Conservation (phyloP, 1,140 invertebrate genomes). For the Nebria ingens region DNA sequence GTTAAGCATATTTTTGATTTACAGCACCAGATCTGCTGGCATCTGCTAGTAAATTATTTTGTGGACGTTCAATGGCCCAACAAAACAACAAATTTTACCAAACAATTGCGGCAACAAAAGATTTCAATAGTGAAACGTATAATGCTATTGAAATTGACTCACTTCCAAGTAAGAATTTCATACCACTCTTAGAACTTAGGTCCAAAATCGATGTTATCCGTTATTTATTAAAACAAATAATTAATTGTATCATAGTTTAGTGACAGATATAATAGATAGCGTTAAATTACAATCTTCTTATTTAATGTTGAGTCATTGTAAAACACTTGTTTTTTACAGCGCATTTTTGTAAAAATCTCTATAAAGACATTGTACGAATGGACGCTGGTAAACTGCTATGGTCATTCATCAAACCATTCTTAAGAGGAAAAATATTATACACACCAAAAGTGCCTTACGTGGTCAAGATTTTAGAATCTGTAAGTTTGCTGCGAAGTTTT, state of each 20-base stretch:
- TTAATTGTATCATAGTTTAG: too few species aligned
- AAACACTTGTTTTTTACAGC: slow-evolving; percentile 31
- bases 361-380: slow-evolving; percentile 44
- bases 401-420: slow-evolving; percentile 52
- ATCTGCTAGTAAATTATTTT: slow-evolving; percentile 45
- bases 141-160: slow-evolving; percentile 25
- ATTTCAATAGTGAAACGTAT: slow-evolving; percentile 41
- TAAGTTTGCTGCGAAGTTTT: slow-evolving; percentile 22
- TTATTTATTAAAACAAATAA: too few species aligned
- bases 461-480: slow-evolving; percentile 40
- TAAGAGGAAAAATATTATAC: slow-evolving; percentile 53
- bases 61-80: slow-evolving; percentile 43
- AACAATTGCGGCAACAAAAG: slow-evolving; percentile 40
- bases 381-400: slow-evolving; percentile 54
- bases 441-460: slow-evolving; percentile 40
- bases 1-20: slow-evolving; percentile 14
- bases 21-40: slow-evolving; percentile 36
- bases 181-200: too few species aligned
- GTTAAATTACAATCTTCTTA: too few species aligned
- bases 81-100: slow-evolving; percentile 38
- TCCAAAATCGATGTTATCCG: too few species aligned
- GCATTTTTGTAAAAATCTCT: slow-evolving; percentile 49
- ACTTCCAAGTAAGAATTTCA: slow-evolving; percentile 48
- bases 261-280: too few species aligned
- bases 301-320: too few species aligned